Conservation (phyloP, 2,113 vertebrate genomes). For the Monopterus albus region DNA sequence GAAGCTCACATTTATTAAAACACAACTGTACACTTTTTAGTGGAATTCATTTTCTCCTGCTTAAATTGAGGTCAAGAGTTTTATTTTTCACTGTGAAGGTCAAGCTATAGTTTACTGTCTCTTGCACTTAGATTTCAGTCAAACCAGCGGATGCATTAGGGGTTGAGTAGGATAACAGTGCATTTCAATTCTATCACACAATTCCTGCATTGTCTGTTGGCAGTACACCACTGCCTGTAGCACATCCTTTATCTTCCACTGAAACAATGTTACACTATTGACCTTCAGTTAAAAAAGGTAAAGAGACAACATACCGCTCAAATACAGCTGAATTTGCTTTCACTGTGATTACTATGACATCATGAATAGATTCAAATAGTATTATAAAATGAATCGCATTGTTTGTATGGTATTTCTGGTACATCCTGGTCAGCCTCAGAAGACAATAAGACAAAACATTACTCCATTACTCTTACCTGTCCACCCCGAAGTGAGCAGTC, state of each 20-base stretch:
- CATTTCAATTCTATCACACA: not conserved
- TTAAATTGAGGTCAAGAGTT: not conserved
- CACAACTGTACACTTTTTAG: not conserved
- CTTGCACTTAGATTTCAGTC: no score
- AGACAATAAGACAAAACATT: not conserved
- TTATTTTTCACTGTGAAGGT: not conserved
- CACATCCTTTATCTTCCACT: not conserved
- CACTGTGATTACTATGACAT: not conserved
- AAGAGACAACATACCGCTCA: not conserved
- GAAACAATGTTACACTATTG: not conserved
- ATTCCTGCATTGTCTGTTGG: not conserved
- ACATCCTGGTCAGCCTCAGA: not conserved
- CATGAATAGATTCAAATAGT: not conserved
- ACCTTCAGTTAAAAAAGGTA: no score
- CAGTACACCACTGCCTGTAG: not conserved
- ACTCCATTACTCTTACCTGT: conserved; percentile 84
- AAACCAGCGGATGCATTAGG: not conserved
- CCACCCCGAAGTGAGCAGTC: conserved; percentile 94
- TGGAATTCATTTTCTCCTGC: not conserved
- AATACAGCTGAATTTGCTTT: not conserved
- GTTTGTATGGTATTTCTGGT: not conserved
- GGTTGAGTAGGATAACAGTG: not conserved
- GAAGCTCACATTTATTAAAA: conserved; percentile 25
- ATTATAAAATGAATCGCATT: not conserved
- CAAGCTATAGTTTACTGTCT: not conserved